These are phyloP conservation scores for Falco novaeseelandiae DNA, from an alignment of 2,797 vertebrate genomes.

Conservation along the genomic window DNA sequence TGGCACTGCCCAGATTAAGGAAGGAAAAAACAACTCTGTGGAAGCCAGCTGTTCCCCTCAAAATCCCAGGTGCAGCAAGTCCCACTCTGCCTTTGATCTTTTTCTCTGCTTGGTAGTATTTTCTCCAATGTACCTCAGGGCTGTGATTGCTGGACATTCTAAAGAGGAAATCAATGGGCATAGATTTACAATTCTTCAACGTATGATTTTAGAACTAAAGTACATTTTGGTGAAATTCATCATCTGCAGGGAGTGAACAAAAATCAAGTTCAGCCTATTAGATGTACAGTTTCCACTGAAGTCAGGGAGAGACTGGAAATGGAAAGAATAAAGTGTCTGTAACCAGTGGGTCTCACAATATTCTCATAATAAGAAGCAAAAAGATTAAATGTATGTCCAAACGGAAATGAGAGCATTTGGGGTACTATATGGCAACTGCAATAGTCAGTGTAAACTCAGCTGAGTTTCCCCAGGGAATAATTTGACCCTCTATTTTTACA, in stretches of 20 bases:
- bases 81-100: conserved; percentile 12
- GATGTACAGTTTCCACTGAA: not conserved
- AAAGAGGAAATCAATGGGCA: conserved; percentile 44
- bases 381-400: not conserved
- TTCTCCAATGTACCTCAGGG: not conserved
- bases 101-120: conserved; percentile 26
- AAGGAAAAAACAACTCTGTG: not conserved
- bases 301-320: not conserved
- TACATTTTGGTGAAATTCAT: conserved; percentile 6
- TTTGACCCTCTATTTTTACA: not conserved
- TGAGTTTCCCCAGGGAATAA: not conserved
- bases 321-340: not conserved
- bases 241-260: not conserved
- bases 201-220: not conserved
- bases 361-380: not conserved
- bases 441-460: not conserved
- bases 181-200: conserved; percentile 41
- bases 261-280: not conserved
- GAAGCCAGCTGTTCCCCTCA: not conserved
- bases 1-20: not conserved
- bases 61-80: conserved; percentile 17
- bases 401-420: not conserved
- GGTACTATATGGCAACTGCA: not conserved
- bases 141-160: not conserved
- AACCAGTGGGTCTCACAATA: not conserved